Conservation (phyloP, 37 sponge, comb jelly and placozoan genomes). For the Theonella swinhoei region DNA sequence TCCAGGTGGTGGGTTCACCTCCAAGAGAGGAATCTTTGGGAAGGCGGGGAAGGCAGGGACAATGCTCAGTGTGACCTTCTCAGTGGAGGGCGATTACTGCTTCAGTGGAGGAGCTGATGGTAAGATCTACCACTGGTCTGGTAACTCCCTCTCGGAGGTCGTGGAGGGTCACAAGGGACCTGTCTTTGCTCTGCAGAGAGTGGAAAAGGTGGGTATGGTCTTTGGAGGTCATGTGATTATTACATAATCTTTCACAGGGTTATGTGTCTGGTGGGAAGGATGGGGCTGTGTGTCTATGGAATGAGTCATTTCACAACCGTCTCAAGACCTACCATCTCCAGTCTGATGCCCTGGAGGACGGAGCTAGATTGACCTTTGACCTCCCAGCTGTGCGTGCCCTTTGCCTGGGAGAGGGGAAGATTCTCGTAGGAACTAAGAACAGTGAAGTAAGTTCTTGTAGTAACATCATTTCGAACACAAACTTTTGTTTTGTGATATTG, state of each 20-base stretch:
- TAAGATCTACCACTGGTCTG: slow-evolving; percentile 83
- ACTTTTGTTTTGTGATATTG: neutral
- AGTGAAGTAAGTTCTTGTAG: slow-evolving; percentile 66
- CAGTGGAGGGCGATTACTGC: slow-evolving; percentile 22
- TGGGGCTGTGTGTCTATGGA: slow-evolving; percentile 89
- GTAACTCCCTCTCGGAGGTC: slow-evolving; percentile 28
- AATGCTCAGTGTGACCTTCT: slow-evolving; percentile 87
- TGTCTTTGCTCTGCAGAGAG: slow-evolving; percentile 71
- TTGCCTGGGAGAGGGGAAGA: slow-evolving; percentile 77
- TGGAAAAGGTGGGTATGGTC: slow-evolving; percentile 73
- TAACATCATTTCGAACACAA: too few relatives aligned
- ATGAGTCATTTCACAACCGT: slow-evolving; percentile 66
- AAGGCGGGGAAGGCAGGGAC: slow-evolving; percentile 71
- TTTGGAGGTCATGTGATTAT: too few relatives aligned
- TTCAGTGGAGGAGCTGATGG: slow-evolving; percentile 86
- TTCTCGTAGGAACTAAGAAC: slow-evolving; percentile 92
- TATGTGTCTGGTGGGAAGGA: slow-evolving; percentile 97
- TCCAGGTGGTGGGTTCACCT: slow-evolving; percentile 88
- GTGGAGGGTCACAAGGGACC: slow-evolving; percentile 87
- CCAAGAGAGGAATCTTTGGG: slow-evolving; percentile 92
- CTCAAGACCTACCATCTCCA: slow-evolving; percentile 76
- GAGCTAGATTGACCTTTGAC: slow-evolving; percentile 49
- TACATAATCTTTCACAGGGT: slow-evolving; percentile 57
- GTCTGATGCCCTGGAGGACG: slow-evolving; percentile 44
- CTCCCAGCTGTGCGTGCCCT: slow-evolving; percentile 85